Base-by-base conservation (phyloP, 2,113 vertebrate species). In the Emydura subglobosa region DNA sequence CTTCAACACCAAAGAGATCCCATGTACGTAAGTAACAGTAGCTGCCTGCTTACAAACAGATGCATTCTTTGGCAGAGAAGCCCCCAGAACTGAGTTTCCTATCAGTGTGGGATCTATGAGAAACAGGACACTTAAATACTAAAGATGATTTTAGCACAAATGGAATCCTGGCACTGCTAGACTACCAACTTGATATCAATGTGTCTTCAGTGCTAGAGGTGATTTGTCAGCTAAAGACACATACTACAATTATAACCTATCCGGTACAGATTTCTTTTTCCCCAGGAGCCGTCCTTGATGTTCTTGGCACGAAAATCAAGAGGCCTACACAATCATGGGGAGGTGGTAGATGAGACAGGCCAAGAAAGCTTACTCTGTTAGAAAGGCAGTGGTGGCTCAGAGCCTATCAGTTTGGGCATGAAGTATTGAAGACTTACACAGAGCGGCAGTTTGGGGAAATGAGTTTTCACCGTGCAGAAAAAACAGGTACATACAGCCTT, bases 171-270 rank as follows among this genome's bases (percentile, higher is more conserved):
- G 17, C 29, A 80, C 39, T 94, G 91, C 83, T 89, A 6, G 19
- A 90, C 74, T 93, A 44, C 86, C 87, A 92, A 83, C 49, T 49
- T 65, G 61, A 31, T 14, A 96, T 86, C 53, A 12, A 29, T 65
- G 83, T 72, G 59, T 85, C 91, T 97, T 89, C 89, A 76, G 87
- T 92, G 95, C 89, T 82, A 87, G 87, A 95, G 84, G 74, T 72
- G 91, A 80, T 49, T 53, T 44, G 94, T 53, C 87, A 91, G 95
- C 44, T 88, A 94, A 96, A 6, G 3, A 91, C 85, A 53, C 13
- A 53, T 16, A 53, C 13, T 53, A 17, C 51, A 53, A 53, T 53
- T 53, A 53, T 53, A 53, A 53, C 51, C 13, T 53, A 53, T 17
- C 72, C 90, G 94, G 50, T 81, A 93, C 89, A 92, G 89, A 78